phyloP scores from a whole-genome alignment of 2,888 invertebrate species.

The Clistopyga incitator region DNA sequence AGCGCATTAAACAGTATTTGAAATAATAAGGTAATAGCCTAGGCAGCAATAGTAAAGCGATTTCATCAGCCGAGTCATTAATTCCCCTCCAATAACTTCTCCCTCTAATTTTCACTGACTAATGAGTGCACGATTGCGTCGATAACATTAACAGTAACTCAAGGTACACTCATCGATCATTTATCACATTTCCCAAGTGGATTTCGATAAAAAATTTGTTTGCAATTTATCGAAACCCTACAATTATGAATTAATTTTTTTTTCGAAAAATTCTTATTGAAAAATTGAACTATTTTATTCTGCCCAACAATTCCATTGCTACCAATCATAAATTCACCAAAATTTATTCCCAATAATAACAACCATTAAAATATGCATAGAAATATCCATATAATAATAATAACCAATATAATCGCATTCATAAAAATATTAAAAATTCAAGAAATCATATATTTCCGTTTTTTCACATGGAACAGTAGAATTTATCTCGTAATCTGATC shows the following conservation, averaged over 20 bases:
- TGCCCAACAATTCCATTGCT: too few species aligned
- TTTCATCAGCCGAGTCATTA: conserved; percentile 44
- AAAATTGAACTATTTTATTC: too few species aligned
- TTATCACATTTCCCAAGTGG: background rate
- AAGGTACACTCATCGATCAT: background rate
- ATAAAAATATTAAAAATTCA: background rate
- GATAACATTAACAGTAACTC: conserved; percentile 1
- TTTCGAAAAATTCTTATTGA: too few species aligned
- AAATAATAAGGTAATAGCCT: background rate
- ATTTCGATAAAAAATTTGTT: background rate
- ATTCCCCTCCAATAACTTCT: conserved; percentile 11
- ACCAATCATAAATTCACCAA: too few species aligned
- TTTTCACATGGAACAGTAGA: background rate
- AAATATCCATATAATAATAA: background rate
- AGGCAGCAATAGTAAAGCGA: background rate
- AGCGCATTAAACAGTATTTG: background rate
- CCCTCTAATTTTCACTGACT: conserved; percentile 1
- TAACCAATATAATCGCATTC: too few species aligned
- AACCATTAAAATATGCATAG: too few species aligned
- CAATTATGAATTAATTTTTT: too few species aligned
- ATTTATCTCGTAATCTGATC: background rate
- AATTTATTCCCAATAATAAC: too few species aligned
- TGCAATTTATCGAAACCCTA: background rate
- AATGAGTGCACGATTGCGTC: background rate
- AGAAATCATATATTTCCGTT: background rate